Evolutionary conservation across 2,888 invertebrate genomes (phyloP), one percentile per base, ranked within the genome.

Genomic region (Gymnoscelis rufifasciata): DNA sequence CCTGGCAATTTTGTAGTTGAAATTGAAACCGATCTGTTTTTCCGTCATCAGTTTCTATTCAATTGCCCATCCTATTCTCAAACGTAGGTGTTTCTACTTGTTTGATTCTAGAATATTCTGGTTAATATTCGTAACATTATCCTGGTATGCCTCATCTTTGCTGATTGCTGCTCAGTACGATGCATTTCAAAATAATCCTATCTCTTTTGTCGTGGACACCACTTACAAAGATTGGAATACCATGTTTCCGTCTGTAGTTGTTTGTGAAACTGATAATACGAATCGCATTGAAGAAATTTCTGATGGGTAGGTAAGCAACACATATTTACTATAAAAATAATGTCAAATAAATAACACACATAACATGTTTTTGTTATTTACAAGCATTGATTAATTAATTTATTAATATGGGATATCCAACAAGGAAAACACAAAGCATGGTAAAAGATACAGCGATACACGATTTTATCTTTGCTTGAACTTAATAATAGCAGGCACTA

Each of bases 181-280:
- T n/a, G 90, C 91, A 0, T 94, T 91, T 64, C 89, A 90, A 57
- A 91, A 92, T 57, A 92, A 93, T 66, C 92, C 94, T 0, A 93
- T 94, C 42, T 94, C 94, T 43, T 94, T 95, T 65, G 94, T 93
- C 0, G 92, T 92, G 8, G 94, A 94, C 61, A 94, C 94, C 0
- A 92, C 91, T 0, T 94, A 93, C 67, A 89, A 92, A 23, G 91
- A 93, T 56, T 94, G 94, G 93, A 83, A 92, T 59, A 93, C 93
- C 0, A 79, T 91, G 43, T 94, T 95, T 59, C 94, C 95, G 0
- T 89, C 94, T 0, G 79, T 95, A 24, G 90, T 91, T 1, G 82
- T 95, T 7, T 95, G 95, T 64, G 93, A 94, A 69, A 90, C 88
- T 3, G 93, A 93, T 61, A 93, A 93, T 62, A 87, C 90, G 59